Evolutionary conservation across 2,888 invertebrate genomes (phyloP).

Genomic region (Halocaridina rubra): DNA sequence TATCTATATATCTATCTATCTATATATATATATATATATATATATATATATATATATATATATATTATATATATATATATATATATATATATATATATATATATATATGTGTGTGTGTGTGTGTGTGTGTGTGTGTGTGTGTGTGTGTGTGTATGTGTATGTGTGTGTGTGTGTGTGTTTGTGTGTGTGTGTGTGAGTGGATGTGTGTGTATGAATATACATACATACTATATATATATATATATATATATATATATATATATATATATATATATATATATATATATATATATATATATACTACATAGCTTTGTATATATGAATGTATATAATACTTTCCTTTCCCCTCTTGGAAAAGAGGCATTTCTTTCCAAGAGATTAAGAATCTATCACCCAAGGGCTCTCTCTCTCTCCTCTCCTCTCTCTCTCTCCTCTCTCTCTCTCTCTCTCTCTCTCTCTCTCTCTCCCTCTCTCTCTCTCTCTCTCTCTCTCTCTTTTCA

Average conservation of each 20-base stretch:
- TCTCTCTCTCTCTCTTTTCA: background rate
- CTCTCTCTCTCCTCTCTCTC: background rate
- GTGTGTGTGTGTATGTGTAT: background rate
- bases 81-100: background rate
- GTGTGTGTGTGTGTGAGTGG: background rate
- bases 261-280: background rate
- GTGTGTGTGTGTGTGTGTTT: background rate
- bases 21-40: background rate
- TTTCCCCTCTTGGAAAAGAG: background rate
- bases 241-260: background rate
- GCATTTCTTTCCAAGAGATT: no score
- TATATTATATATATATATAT: background rate
- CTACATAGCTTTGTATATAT: background rate
- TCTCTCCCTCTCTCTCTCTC: background rate
- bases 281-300: background rate
- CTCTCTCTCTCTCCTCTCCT: background rate
- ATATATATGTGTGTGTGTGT: background rate
- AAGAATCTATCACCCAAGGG: background rate
- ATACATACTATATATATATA: background rate
- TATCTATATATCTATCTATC: background rate
- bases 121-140: background rate
- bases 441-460: background rate
- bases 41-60: slow-evolving; percentile 1
- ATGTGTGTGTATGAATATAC: background rate
- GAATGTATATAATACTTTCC: background rate